A percentile compares a stretch with the other conserved stretches of the same genome.
Conservation (phyloP, 1,140 invertebrate species). For the Drosophila prosaltans region DNA sequence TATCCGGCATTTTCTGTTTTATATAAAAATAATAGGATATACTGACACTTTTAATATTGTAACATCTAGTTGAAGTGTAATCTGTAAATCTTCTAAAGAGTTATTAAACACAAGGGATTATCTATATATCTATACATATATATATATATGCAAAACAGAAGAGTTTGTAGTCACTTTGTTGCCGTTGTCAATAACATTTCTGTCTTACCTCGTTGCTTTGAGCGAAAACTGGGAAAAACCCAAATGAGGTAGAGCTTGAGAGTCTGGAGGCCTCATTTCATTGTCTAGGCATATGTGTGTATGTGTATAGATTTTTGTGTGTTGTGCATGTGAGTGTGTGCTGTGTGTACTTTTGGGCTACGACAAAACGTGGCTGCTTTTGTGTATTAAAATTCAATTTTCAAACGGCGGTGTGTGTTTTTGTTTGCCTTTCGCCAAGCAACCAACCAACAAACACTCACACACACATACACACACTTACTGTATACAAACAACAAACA, state of each 20-base stretch:
- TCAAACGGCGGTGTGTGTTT: conserved; percentile 55
- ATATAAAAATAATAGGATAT: no score
- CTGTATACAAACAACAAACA: conserved; percentile 15
- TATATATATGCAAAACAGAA: neutral
- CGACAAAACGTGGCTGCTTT: conserved; percentile 36
- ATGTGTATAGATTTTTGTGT: neutral
- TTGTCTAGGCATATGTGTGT: conserved; percentile 27
- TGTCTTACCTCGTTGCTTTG: neutral
- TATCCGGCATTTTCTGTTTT: no score
- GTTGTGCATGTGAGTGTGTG: neutral
- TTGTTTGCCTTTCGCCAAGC: conserved; percentile 45
- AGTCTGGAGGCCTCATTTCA: conserved; percentile 8
- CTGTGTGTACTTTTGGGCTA: neutral
- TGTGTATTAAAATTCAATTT: conserved; percentile 74
- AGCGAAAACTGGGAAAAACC: conserved; percentile 2
- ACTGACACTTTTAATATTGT: no score
- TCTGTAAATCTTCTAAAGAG: no score
- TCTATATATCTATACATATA: no score
- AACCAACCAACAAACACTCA: conserved; percentile 48
- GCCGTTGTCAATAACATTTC: conserved; percentile 4
- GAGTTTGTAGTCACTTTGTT: neutral
- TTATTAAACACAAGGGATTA: no score
- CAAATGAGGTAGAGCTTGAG: conserved; percentile 9
- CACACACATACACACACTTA: conserved; percentile 21
- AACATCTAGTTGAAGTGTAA: no score